Conservation (phyloP, 2,113 vertebrate genomes). For the Eleginops maclovinus region DNA sequence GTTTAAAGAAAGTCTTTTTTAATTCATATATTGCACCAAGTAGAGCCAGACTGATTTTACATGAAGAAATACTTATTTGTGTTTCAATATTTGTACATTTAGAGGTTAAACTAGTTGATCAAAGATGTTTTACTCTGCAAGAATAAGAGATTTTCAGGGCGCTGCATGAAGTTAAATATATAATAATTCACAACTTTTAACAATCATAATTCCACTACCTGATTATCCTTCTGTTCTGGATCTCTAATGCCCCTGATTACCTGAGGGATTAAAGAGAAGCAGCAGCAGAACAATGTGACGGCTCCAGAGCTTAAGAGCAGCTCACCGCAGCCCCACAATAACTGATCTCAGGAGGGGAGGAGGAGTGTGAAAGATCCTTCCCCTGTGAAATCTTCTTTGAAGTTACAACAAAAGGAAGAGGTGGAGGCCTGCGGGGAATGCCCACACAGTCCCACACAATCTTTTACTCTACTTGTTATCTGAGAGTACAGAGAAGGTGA, state of each 20-base stretch:
- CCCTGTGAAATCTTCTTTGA: conserved; percentile 62
- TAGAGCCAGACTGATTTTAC: background rate
- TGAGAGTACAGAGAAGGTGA: conserved; percentile 10
- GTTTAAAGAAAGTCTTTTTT: background rate
- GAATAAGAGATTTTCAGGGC: background rate
- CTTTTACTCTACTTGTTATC: conserved; percentile 13
- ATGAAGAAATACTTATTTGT: background rate
- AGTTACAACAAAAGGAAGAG: conserved; percentile 59
- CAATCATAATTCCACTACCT: background rate
- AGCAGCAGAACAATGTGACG: conserved; percentile 18
- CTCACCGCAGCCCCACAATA: background rate
- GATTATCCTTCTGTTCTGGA: background rate
- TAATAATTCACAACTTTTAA: background rate
- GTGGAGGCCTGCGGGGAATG: conserved; percentile 40
- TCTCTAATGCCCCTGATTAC: background rate
- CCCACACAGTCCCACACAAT: conserved; percentile 6
- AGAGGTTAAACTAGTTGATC: no score
- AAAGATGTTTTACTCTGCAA: no score
- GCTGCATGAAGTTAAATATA: background rate
- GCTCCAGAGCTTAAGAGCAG: conserved; percentile 25
- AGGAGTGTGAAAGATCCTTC: conserved; percentile 26
- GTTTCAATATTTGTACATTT: no score
- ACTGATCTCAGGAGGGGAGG: conserved; percentile 40
- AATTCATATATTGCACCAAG: background rate
- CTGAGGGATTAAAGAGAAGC: background rate